Evolutionary conservation across 2,888 invertebrate genomes (phyloP).

Genomic region (Caenorhabditis sp.): DNA sequence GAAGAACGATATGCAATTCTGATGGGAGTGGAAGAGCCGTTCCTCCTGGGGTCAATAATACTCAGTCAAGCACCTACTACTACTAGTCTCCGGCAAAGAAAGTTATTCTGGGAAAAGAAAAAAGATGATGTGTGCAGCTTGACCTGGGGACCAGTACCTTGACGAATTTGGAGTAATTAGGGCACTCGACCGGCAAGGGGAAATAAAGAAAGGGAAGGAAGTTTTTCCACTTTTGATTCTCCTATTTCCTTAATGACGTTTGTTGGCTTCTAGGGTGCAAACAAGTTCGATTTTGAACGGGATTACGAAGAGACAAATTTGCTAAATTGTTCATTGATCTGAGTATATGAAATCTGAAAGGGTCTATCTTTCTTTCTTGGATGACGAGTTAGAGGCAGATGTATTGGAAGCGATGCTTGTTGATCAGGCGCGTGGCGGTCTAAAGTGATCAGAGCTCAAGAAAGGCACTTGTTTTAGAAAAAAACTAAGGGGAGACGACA

Average conservation of each 20-base stretch:
- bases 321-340: slow-evolving; percentile 32
- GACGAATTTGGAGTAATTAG: slow-evolving; percentile 26
- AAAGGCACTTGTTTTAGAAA: neutral
- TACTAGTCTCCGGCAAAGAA: slow-evolving; percentile 2
- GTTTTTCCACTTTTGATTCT: too few relatives aligned
- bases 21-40: neutral
- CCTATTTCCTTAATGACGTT: neutral
- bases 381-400: slow-evolving; percentile 37
- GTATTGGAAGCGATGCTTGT: slow-evolving; percentile 15
- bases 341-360: too few relatives aligned
- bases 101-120: slow-evolving; percentile 1
- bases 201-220: slow-evolving; percentile 39
- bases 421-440: slow-evolving; percentile 38
- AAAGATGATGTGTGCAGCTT: slow-evolving; percentile 16
- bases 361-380: too few relatives aligned
- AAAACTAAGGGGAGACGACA: slow-evolving; percentile 1
- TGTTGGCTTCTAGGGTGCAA: slow-evolving; percentile 7
- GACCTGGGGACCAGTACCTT: slow-evolving; percentile 8
- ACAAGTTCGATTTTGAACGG: neutral
- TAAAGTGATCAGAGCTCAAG: slow-evolving; percentile 44
- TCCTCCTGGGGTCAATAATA: neutral
- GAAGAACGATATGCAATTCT: slow-evolving; percentile 19
- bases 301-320: neutral
- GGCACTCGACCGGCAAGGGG: slow-evolving; percentile 35
- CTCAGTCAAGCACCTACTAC: neutral